Evolutionary conservation across 2,888 invertebrate genomes (phyloP), one percentile per base, ranked within the genome.

Genomic region (Parnassius mnemosyne): DNA sequence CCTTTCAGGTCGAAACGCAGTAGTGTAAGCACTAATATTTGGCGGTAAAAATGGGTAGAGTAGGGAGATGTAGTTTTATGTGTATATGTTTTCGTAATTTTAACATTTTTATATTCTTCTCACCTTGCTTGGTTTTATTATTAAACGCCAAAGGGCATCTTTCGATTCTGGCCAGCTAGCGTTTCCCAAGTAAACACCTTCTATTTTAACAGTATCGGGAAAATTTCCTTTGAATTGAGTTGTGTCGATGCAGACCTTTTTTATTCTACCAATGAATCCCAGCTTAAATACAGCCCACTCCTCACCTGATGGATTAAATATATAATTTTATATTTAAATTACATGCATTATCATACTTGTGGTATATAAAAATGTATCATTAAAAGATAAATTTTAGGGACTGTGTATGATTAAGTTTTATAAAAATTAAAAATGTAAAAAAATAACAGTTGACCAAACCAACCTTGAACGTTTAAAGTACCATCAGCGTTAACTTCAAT

Each of bases 181-280:
- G 16, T 73, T 70, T 10, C 77, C 79, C 10, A 90, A 71, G 52
- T 82, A 74, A 1, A 84, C 76, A 16, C 93, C 94, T 73, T 94
- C 93, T 60, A 94, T 80, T 76, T 87, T 92, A 20, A 93, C 85
- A 1, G 91, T 92, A 72, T 94, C 94, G 0, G 94, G 94, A 71
- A 89, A 94, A 76, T 94, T 94, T 54, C 94, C 94, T 80, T 93
- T 94, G 76, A 94, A 94, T 72, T 94, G 93, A 11, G 87, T 85
- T 1, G 94, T 94, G 70, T 94, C 94, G 0, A 94, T 85, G 71
- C 92, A 92, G 49, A 94, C 81, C 67, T 84, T 83, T 53, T 83
- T 78, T 34, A 94, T 81, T 47, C 70, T 79, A 10, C 94, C 94
- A 1, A 85, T 76, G 66, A 89, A 88, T 9, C 93, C 94, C 55